Percentiles rank a stretch among this genome's conserved stretches.
phyloP scores from a whole-genome alignment of 2,888 invertebrate species.

The Rhagonycha lutea region DNA sequence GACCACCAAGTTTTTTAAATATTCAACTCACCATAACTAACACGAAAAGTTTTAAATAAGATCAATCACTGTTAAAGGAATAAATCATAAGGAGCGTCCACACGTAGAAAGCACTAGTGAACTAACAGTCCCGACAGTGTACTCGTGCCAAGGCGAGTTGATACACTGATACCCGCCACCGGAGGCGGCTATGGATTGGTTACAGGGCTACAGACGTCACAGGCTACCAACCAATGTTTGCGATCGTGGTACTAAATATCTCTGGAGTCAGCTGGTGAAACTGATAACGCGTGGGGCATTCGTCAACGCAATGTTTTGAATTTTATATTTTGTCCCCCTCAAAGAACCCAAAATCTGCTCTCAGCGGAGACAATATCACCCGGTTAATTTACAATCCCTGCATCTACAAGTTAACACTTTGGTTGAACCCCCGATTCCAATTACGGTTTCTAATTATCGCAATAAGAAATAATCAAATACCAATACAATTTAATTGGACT shows the following conservation, averaged over 20 bases:
- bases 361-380: background rate
- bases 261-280: slow-evolving; percentile 52
- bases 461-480: background rate
- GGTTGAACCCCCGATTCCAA: background rate
- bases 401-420: background rate
- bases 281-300: slow-evolving; percentile 50
- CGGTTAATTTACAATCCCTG: background rate
- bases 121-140: slow-evolving; percentile 46
- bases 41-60: background rate
- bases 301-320: slow-evolving; percentile 31
- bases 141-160: slow-evolving; percentile 54
- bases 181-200: slow-evolving; percentile 55
- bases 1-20: background rate
- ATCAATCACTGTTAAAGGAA: slow-evolving; percentile 9
- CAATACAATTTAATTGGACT: background rate
- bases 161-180: slow-evolving; percentile 53
- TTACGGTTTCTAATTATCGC: background rate
- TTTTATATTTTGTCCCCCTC: slow-evolving; percentile 2
- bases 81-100: slow-evolving; percentile 41
- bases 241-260: slow-evolving; percentile 49
- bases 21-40: background rate
- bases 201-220: slow-evolving; percentile 52
- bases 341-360: background rate
- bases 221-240: slow-evolving; percentile 46
- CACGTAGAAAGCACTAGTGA: slow-evolving; percentile 50